Percentiles rank a stretch among this genome's conserved stretches.
Conservation (phyloP, 1,140 invertebrate genomes). For the Tetragnatha versicolor region DNA sequence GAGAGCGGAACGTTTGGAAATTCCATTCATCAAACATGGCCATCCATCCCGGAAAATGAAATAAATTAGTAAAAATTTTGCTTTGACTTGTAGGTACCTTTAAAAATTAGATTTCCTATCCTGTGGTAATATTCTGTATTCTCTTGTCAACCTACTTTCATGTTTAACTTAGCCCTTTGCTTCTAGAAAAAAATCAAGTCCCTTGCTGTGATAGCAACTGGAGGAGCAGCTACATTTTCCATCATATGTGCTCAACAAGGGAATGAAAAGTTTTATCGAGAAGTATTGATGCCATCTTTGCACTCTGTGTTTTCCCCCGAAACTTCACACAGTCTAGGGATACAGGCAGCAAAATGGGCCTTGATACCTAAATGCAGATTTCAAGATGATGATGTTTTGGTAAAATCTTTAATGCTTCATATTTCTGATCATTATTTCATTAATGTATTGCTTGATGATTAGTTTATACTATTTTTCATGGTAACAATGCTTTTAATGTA, state of each 20-base stretch:
- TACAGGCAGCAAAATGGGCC: slow-evolving; percentile 56
- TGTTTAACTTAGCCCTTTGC: neutral
- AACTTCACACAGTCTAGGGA: slow-evolving; percentile 57
- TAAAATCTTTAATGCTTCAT: slow-evolving; percentile 16
- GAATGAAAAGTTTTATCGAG: slow-evolving; percentile 60
- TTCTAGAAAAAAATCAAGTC: slow-evolving; percentile 52
- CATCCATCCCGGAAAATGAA: too few species aligned
- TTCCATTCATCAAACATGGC: too few species aligned
- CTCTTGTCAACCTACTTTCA: too few species aligned
- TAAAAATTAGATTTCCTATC: too few species aligned
- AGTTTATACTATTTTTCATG: too few species aligned
- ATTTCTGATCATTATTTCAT: neutral
- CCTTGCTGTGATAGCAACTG: slow-evolving; percentile 22
- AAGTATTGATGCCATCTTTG: slow-evolving; percentile 59
- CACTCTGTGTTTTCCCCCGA: slow-evolving; percentile 58
- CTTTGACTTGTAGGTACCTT: too few species aligned
- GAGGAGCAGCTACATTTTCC: slow-evolving; percentile 36
- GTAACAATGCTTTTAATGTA: too few species aligned
- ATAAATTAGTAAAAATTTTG: too few species aligned
- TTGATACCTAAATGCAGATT: slow-evolving; percentile 46
- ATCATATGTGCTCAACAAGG: slow-evolving; percentile 55
- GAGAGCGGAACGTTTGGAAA: too few species aligned
- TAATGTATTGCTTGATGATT: neutral
- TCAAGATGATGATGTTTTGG: slow-evolving; percentile 26
- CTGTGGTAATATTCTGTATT: too few species aligned